Evolutionary conservation across 2,113 vertebrate species (phyloP).

Genomic region (Hippocampus mohnikei): DNA sequence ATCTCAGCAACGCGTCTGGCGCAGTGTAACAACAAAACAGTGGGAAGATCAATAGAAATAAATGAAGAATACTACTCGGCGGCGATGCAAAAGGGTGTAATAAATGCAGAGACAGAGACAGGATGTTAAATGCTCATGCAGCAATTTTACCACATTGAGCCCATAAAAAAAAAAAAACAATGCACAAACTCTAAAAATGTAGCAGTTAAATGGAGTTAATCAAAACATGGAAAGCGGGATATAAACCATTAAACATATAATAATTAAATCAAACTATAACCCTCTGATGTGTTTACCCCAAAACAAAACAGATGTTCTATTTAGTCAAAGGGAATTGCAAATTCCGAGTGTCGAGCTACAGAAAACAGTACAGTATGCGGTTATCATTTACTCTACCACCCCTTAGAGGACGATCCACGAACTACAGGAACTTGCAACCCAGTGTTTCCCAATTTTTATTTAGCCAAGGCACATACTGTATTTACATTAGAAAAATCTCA

Average conservation of each 20-base stretch:
- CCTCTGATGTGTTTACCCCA: conserved; percentile 31
- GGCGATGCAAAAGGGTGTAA: conserved; percentile 31
- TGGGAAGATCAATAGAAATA: conserved; percentile 88
- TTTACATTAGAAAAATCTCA: too few relatives aligned
- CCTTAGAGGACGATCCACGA: conserved; percentile 55
- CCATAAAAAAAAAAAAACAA: conserved; percentile 31
- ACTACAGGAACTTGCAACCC: conserved; percentile 31
- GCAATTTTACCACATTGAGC: conserved; percentile 19
- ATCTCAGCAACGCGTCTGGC: conserved; percentile 92
- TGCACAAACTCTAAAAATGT: conserved; percentile 16
- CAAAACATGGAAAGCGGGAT: conserved; percentile 46
- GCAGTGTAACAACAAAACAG: conserved; percentile 82
- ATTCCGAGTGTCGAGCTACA: conserved; percentile 2
- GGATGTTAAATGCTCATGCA: conserved; percentile 24
- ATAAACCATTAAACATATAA: conserved; percentile 25
- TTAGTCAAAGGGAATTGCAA: conserved; percentile 31
- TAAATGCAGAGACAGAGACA: conserved; percentile 28
- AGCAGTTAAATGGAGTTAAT: conserved; percentile 28
- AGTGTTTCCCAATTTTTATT: neutral
- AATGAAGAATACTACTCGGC: conserved; percentile 67
- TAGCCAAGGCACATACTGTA: too few relatives aligned
- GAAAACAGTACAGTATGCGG: neutral
- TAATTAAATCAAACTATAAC: conserved; percentile 38
- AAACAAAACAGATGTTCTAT: conserved; percentile 36
- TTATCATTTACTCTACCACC: conserved; percentile 54